Conservation (phyloP, 2,113 vertebrate genomes). For the Lepus timidus region DNA sequence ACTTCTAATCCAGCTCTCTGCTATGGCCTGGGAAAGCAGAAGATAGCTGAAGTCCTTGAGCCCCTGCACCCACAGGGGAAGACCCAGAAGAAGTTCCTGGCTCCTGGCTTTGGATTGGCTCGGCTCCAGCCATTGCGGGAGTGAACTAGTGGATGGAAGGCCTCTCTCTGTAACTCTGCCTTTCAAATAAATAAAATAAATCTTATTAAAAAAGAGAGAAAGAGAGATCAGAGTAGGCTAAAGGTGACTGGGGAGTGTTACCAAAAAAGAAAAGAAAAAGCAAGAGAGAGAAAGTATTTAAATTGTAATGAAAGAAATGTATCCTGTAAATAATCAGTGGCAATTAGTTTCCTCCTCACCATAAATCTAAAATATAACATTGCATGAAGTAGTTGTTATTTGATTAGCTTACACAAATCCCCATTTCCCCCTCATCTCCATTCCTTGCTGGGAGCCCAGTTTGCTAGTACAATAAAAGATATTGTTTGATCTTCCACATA, state of each 20-base stretch:
- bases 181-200: no score
- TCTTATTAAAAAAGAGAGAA: no score
- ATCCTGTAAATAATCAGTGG: not conserved
- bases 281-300: not conserved
- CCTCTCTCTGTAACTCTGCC: no score
- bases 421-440: not conserved
- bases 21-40: no score
- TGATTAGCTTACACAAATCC: slow-evolving; percentile 8
- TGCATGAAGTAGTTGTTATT: slow-evolving; percentile 52
- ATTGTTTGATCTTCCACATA: not conserved
- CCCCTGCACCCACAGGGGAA: no score
- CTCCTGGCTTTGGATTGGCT: no score
- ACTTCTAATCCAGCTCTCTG: no score
- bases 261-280: not conserved
- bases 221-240: not conserved
- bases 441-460: slow-evolving; percentile 6
- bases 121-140: no score
- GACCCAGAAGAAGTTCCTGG: no score
- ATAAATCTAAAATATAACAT: slow-evolving; percentile 55
- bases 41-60: no score
- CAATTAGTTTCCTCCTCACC: slow-evolving; percentile 34
- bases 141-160: no score
- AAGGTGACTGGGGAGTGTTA: not conserved
- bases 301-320: slow-evolving; percentile 61
- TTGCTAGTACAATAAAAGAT: slow-evolving; percentile 23